Conservation (phyloP, 1,140 invertebrate genomes). For the Brachionus angularis region DNA sequence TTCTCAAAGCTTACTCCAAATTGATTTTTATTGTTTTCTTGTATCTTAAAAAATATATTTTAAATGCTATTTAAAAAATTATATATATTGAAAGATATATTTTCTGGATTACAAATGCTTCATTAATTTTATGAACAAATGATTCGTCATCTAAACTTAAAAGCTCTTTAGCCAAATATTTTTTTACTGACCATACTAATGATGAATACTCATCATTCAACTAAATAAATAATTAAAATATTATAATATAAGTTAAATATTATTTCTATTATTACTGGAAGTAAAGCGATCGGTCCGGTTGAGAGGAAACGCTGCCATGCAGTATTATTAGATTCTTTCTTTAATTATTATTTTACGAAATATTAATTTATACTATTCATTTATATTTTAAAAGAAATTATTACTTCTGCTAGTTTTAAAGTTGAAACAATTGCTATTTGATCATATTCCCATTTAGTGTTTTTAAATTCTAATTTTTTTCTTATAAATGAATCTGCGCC, state of each 20-base stretch:
- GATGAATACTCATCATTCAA: conserved; percentile 72
- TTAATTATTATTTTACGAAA: conserved; percentile 50
- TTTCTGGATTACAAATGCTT: conserved; percentile 67
- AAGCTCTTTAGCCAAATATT: conserved; percentile 68
- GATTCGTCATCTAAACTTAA: conserved; percentile 67
- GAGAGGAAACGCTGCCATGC: conserved; percentile 94
- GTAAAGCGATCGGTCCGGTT: conserved; percentile 79
- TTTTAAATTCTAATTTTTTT: conserved; percentile 71
- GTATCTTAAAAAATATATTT: neutral
- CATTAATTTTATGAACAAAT: conserved; percentile 84
- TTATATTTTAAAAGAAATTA: conserved; percentile 43
- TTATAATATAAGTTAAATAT: conserved; percentile 36
- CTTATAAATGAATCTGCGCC: conserved; percentile 81
- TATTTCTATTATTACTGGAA: conserved; percentile 67
- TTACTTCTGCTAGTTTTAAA: conserved; percentile 67
- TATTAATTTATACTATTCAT: neutral
- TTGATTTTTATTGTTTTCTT: conserved; percentile 9
- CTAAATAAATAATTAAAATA: conserved; percentile 54
- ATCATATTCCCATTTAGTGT: conserved; percentile 75
- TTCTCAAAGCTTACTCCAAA: neutral
- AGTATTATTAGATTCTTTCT: conserved; percentile 70
- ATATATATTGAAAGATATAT: no score
- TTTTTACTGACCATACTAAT: conserved; percentile 82
- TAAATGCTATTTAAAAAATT: neutral
- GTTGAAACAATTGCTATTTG: conserved; percentile 87